Conservation (phyloP, 2,113 vertebrate genomes). For the Calyptommatus sinebrachiatus region DNA sequence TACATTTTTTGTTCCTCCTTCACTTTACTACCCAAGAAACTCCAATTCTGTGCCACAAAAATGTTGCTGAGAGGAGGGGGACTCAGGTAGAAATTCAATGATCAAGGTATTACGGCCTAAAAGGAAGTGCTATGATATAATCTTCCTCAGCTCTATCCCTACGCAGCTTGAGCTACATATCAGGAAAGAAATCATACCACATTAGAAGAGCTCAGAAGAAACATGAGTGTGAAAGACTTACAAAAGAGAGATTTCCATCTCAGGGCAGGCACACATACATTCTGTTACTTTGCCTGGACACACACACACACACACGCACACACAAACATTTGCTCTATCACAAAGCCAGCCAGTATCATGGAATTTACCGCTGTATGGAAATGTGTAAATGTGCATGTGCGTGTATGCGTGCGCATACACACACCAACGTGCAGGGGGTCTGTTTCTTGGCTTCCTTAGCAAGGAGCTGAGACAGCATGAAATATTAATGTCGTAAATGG, state of each 20-base stretch:
- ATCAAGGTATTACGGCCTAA: not conserved
- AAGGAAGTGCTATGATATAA: not conserved
- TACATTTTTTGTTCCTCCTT: not conserved
- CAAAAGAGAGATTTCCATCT: not conserved
- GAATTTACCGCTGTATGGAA: not conserved
- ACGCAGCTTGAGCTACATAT: not conserved
- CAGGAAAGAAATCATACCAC: not conserved
- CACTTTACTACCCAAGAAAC: not conserved
- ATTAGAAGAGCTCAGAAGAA: not conserved
- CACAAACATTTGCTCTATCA: not conserved
- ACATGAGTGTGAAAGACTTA: not conserved
- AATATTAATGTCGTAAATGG: slow-evolving; percentile 82
- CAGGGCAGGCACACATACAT: not conserved
- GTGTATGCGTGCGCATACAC: not conserved
- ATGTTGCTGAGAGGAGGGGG: not conserved
- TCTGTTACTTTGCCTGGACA: not conserved
- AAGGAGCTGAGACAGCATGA: slow-evolving; percentile 70
- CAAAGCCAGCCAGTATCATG: not conserved
- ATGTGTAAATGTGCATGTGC: not conserved
- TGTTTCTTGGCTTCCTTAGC: slow-evolving; percentile 60
- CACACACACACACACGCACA: not conserved
- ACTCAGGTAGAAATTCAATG: not conserved
- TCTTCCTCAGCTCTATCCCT: not conserved
- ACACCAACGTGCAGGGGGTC: slow-evolving; percentile 8
- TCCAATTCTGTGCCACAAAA: not conserved